Evolutionary conservation across 2,113 vertebrate species (phyloP).

Genomic region (Alligator mississippiensis): DNA sequence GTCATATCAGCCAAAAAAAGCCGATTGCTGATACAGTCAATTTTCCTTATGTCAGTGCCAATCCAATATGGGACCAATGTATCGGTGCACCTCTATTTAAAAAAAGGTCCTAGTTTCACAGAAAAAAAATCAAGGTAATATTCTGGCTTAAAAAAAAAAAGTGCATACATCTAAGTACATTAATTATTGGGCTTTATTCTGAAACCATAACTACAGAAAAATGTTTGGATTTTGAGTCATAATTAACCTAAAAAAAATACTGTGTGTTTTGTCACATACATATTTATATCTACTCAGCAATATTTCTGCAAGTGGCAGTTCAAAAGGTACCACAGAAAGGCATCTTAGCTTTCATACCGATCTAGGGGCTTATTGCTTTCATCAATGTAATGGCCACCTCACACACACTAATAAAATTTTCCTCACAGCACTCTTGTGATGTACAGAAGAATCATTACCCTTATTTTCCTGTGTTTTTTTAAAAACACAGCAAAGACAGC

Average conservation of each 20-base stretch:
- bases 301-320: neutral
- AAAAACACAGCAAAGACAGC: neutral
- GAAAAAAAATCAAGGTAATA: neutral
- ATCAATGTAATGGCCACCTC: neutral
- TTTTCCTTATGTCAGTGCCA: too few species aligned
- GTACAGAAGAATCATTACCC: neutral
- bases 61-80: too few species aligned
- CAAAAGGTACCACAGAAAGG: neutral
- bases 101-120: neutral
- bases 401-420: neutral
- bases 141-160: neutral
- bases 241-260: neutral
- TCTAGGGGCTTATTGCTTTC: neutral
- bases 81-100: too few species aligned
- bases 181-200: neutral
- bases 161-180: neutral
- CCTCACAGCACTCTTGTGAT: neutral
- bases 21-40: too few species aligned
- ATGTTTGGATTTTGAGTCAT: neutral
- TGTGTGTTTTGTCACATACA: neutral
- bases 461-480: neutral
- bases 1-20: too few species aligned
- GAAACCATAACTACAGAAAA: neutral
- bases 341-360: neutral
- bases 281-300: neutral